These are phyloP conservation scores for Mormyrops attenuatus DNA, from an alignment of 2,797 vertebrate genomes.

Conservation along the genomic window DNA sequence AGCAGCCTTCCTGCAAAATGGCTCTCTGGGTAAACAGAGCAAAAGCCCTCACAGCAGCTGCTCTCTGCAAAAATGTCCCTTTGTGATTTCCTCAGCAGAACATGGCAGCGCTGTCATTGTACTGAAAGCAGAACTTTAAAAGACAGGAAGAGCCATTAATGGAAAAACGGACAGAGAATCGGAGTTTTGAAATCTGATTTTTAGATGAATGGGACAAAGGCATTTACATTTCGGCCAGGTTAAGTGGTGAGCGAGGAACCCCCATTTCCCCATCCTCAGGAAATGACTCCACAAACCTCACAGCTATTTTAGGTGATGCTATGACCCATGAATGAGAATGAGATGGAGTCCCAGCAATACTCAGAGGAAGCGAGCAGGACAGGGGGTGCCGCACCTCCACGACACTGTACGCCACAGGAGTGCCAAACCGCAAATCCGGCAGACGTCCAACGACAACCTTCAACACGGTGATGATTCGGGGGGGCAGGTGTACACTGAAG, in stretches of 20 bases:
- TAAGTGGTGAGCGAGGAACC: neutral
- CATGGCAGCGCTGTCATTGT: neutral
- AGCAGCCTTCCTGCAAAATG: neutral
- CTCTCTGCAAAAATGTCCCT: neutral
- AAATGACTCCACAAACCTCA: slow-evolving; percentile 23
- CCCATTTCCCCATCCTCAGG: slow-evolving; percentile 24
- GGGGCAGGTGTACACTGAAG: neutral
- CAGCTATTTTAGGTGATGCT: neutral
- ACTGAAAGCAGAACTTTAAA: slow-evolving; percentile 24
- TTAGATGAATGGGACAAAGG: slow-evolving; percentile 18
- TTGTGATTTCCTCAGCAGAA: neutral
- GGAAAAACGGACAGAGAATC: slow-evolving; percentile 9
- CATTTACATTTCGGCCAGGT: slow-evolving; percentile 10
- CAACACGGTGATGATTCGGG: neutral
- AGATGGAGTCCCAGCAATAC: neutral
- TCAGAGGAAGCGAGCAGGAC: neutral
- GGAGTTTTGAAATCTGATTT: slow-evolving; percentile 15
- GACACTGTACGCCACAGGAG: neutral
- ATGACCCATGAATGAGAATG: neutral
- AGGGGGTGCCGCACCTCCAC: neutral
- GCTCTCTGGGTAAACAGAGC: neutral
- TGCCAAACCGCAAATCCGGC: neutral
- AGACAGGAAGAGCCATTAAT: slow-evolving; percentile 28
- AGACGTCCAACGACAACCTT: neutral
- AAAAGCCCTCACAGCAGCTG: neutral